A percentile compares a stretch with the other conserved stretches of the same genome.
These are phyloP conservation scores for Allophyes oxyacanthae DNA, from an alignment of 2,888 invertebrate genomes.

Conservation along the genomic window DNA sequence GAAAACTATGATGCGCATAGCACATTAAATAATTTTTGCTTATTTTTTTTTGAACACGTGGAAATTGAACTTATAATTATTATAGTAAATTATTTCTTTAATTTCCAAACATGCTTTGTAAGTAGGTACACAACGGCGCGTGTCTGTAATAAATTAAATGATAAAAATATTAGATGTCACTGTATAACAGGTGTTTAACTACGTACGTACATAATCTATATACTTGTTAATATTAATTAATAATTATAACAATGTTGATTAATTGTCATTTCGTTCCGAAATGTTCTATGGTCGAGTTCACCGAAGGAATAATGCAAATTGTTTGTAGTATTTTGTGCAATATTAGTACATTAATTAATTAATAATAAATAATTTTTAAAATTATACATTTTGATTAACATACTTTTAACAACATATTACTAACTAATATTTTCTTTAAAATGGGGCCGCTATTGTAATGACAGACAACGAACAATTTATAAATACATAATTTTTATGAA, in stretches of 20 bases:
- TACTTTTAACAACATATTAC: no score
- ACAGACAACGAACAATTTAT: no score
- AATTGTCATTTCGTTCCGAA: slow-evolving; percentile 67
- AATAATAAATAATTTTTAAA: no score
- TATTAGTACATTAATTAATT: slow-evolving; percentile 18
- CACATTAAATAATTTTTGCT: no score
- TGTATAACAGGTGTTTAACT: slow-evolving; percentile 88
- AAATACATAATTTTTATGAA: no score
- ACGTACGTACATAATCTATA: slow-evolving; percentile 86
- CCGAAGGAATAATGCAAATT: slow-evolving; percentile 17
- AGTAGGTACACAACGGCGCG: slow-evolving; percentile 65
- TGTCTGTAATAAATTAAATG: slow-evolving; percentile 76
- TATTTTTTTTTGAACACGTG: no score
- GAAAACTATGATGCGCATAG: no score
- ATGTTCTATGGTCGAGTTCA: slow-evolving; percentile 59
- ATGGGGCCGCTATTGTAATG: no score
- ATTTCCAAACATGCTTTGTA: no score
- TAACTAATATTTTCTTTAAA: no score
- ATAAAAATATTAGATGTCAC: slow-evolving; percentile 86
- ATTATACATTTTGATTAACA: background rate
- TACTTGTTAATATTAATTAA: slow-evolving; percentile 87
- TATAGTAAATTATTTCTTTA: no score
- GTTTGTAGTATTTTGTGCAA: slow-evolving; percentile 30
- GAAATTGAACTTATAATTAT: no score
- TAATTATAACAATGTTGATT: slow-evolving; percentile 86